phyloP scores from a whole-genome alignment of 2,113 vertebrate species.

The Corythoichthys intestinalis region DNA sequence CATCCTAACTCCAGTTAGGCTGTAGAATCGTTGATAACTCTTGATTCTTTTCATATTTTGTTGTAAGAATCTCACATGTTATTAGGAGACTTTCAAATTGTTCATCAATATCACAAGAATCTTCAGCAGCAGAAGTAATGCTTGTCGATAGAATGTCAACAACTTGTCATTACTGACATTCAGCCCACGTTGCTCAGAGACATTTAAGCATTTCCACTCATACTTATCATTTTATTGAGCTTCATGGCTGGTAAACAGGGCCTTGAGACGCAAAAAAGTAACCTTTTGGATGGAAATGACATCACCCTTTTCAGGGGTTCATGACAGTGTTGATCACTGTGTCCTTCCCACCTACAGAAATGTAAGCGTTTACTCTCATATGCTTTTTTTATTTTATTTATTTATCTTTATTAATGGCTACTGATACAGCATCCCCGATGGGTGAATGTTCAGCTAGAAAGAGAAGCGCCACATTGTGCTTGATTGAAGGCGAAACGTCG shows the following conservation, averaged over 20 bases:
- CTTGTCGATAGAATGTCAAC: neutral
- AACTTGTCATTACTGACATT: conserved; percentile 2
- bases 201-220: neutral
- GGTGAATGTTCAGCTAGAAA: conserved; percentile 49
- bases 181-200: neutral
- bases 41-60: too few relatives aligned
- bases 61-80: neutral
- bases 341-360: conserved; percentile 42
- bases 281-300: conserved; percentile 2
- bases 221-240: neutral
- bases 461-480: conserved; percentile 32
- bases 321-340: conserved; percentile 28
- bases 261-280: neutral
- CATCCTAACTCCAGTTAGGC: too few relatives aligned
- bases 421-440: conserved; percentile 41
- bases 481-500: conserved; percentile 57
- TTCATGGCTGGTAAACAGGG: neutral
- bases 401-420: conserved; percentile 31
- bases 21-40: too few relatives aligned
- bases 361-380: conserved; percentile 63
- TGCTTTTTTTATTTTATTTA: too few relatives aligned
- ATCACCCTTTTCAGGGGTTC: neutral
- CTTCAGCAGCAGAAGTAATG: neutral
- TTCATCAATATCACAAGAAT: neutral
- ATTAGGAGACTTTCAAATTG: neutral